Conservation (phyloP, 2,113 vertebrate genomes). For the Orthochromis malagaraziensis region DNA sequence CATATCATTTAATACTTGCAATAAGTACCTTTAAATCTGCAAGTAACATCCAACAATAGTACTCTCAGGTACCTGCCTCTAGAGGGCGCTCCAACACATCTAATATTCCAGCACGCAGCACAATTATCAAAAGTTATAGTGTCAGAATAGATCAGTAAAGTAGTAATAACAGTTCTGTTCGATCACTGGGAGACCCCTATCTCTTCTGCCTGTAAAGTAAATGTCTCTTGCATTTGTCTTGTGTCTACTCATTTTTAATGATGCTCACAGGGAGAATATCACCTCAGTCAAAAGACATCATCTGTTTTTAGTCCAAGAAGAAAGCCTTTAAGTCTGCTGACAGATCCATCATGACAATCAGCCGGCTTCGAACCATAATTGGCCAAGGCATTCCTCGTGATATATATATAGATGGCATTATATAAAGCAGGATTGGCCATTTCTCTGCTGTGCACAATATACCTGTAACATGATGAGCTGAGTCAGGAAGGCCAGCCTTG, state of each 20-base stretch:
- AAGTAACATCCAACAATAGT: background rate
- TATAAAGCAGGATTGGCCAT: conserved; percentile 46
- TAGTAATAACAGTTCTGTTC: background rate
- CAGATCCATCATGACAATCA: background rate
- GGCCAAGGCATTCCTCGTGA: conserved; percentile 36
- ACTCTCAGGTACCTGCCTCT: background rate
- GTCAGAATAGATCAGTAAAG: background rate
- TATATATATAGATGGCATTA: conserved; percentile 63
- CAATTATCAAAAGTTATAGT: background rate
- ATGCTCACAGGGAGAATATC: background rate
- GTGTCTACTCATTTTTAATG: background rate
- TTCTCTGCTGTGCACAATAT: conserved; percentile 49
- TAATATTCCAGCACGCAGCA: background rate
- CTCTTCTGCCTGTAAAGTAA: background rate
- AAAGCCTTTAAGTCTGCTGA: background rate
- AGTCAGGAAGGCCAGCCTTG: conserved; percentile 50
- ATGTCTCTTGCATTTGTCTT: accelerated
- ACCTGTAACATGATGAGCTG: conserved; percentile 63
- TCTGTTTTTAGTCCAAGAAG: background rate
- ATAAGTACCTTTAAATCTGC: background rate
- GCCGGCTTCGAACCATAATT: conserved; percentile 38
- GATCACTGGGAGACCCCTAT: background rate
- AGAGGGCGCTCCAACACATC: conserved; percentile 21
- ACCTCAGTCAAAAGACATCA: background rate
- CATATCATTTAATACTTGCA: background rate